These are phyloP conservation scores for Ammodramus savannarum DNA, from an alignment of 2,113 vertebrate genomes.

Conservation along the genomic window DNA sequence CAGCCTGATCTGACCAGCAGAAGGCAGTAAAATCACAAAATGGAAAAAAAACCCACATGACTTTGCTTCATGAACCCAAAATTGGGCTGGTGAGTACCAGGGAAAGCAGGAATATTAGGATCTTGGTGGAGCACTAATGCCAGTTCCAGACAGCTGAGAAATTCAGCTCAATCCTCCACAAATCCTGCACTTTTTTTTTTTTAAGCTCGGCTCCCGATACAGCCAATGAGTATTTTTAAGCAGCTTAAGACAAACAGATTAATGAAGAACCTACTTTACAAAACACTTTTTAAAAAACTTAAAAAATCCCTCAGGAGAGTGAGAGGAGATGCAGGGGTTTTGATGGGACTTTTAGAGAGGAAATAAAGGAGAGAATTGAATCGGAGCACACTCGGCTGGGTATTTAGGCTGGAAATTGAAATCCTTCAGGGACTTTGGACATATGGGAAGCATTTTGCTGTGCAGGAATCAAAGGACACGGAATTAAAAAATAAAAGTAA, in stretches of 20 bases:
- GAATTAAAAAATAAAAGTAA: not conserved
- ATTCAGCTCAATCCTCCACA: not conserved
- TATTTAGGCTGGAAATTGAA: not conserved
- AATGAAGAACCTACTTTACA: not conserved
- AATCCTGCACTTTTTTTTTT: not conserved
- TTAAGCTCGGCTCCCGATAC: not conserved
- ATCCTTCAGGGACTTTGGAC: not conserved
- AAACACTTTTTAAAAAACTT: not conserved
- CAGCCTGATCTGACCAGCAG: conserved; percentile 25
- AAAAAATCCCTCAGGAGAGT: fast-evolving
- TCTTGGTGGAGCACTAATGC: not conserved
- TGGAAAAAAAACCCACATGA: not conserved
- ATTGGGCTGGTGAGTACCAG: not conserved
- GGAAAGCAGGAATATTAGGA: not conserved
- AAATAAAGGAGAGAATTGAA: not conserved
- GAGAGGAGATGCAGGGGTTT: not conserved
- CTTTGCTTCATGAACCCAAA: not conserved
- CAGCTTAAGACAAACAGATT: not conserved
- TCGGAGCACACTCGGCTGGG: not conserved
- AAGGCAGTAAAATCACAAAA: conserved; percentile 59
- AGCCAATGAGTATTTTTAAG: not conserved
- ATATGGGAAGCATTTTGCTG: not conserved
- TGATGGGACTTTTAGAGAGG: not conserved
- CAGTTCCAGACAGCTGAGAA: not conserved
- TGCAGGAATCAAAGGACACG: not conserved